Conservation (phyloP, 2,888 invertebrate genomes). For the Clunio marinus region DNA sequence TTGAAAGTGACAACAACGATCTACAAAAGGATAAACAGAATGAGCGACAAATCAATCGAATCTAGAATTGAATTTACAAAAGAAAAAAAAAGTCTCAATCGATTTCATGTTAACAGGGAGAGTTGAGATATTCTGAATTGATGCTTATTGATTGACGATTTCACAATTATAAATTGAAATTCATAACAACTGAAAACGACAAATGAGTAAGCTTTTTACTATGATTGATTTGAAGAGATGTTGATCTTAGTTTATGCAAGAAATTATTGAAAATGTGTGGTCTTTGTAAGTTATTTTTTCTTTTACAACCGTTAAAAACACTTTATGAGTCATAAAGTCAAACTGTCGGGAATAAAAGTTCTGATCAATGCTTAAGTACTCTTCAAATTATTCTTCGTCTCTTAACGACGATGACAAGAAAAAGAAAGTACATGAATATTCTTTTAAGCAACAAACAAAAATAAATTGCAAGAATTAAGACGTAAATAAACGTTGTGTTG, state of each 20-base stretch:
- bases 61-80: too few species aligned
- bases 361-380: too few species aligned
- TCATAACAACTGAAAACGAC: constrained; percentile 4
- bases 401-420: too few species aligned
- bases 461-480: constrained; percentile 3
- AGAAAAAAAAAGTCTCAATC: not conserved
- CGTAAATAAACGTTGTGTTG: not conserved
- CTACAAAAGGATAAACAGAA: not conserved
- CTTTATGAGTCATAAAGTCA: constrained; percentile 10
- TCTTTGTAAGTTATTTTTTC: too few species aligned
- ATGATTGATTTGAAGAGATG: not conserved
- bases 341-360: not conserved
- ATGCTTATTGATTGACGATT: not conserved
- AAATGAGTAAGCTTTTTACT: not conserved
- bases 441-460: too few species aligned
- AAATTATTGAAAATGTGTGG: not conserved
- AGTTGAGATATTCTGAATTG: not conserved
- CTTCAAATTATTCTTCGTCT: too few species aligned
- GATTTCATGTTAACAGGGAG: not conserved
- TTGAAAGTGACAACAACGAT: constrained; percentile 30
- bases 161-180: not conserved
- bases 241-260: not conserved
- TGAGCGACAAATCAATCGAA: constrained; percentile 29
- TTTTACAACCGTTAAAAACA: not conserved
- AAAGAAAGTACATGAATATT: too few species aligned